phyloP scores from a whole-genome alignment of 1,140 invertebrate genomes.

The Cryptotermes secundus region DNA sequence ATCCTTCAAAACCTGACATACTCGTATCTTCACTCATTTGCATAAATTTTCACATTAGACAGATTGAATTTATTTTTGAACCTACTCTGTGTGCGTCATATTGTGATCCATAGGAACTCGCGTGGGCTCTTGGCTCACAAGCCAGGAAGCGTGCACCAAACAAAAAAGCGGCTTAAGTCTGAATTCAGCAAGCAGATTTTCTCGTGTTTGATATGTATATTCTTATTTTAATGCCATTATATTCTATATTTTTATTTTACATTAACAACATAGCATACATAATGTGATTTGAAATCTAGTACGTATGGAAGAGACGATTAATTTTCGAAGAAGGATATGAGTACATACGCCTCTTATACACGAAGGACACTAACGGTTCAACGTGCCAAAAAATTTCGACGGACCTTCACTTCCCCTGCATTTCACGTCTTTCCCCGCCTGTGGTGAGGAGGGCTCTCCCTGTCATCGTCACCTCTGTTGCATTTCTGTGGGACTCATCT shows the following conservation, averaged over 20 bases:
- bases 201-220: no score
- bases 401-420: not conserved
- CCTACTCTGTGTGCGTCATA: not conserved
- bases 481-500: not conserved
- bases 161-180: not conserved
- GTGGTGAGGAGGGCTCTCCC: not conserved
- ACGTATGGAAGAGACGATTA: no score
- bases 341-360: not conserved
- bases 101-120: not conserved
- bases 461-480: not conserved
- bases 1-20: no score
- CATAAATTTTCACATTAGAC: no score
- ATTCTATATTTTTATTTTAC: no score
- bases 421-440: not conserved
- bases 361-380: not conserved
- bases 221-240: no score
- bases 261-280: no score
- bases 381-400: not conserved
- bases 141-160: not conserved
- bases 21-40: no score
- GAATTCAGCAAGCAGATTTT: not conserved
- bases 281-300: no score
- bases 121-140: not conserved
- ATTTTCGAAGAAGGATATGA: no score
- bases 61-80: no score